These are phyloP conservation scores for Apteryx mantelli DNA, from an alignment of 2,113 vertebrate species.

Conservation along the genomic window DNA sequence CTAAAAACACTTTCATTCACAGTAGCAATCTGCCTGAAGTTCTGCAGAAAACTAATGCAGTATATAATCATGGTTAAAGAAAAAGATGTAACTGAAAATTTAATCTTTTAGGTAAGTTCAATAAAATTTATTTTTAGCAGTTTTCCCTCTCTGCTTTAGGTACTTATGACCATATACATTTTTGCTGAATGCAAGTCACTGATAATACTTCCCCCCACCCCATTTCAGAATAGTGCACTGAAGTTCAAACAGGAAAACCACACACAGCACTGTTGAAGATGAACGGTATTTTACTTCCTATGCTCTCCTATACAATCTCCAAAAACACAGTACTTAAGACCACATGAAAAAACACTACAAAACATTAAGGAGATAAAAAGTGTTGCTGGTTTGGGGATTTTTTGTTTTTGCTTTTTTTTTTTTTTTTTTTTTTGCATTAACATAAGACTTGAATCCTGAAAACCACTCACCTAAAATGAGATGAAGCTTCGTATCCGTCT, in stretches of 20 bases:
- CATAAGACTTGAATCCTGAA: neutral
- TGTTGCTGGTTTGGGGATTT: neutral
- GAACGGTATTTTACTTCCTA: constrained; percentile 42
- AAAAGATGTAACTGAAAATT: neutral
- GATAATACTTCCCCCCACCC: neutral
- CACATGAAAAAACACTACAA: constrained; percentile 15
- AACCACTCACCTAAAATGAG: constrained; percentile 90
- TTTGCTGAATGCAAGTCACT: neutral
- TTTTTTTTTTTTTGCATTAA: neutral
- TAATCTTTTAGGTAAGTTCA: neutral
- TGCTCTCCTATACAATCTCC: neutral
- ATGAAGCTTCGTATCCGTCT: constrained; percentile 97
- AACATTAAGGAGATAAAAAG: neutral
- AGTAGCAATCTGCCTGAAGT: neutral
- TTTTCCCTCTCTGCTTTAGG: neutral
- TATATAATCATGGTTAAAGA: neutral
- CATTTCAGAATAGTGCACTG: neutral
- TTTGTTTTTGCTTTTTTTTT: too few relatives aligned
- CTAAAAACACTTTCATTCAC: neutral
- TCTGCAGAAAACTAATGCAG: neutral
- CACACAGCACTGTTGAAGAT: neutral
- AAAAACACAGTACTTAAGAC: neutral
- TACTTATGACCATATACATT: neutral
- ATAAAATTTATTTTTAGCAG: neutral
- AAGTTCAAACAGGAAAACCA: constrained; percentile 58